Evolutionary conservation across 2,113 vertebrate genomes (phyloP).

Genomic region (Rhipidura dahli): DNA sequence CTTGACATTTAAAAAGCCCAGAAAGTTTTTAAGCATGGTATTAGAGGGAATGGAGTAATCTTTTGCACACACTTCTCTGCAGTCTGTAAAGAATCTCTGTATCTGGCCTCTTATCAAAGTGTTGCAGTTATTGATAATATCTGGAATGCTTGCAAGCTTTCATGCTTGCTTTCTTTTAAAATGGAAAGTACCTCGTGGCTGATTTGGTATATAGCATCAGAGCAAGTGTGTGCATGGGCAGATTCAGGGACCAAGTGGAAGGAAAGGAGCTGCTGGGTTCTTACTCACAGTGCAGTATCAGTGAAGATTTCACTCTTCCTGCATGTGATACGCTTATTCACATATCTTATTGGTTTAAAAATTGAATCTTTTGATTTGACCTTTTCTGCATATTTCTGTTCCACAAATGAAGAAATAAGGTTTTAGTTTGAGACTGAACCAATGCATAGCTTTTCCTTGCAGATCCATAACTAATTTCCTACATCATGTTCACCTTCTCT

Average conservation of each 20-base stretch:
- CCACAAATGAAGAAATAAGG: background rate
- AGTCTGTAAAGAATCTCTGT: background rate
- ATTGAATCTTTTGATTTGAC: background rate
- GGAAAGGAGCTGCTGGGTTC: background rate
- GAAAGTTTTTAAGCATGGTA: background rate
- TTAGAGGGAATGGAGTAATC: background rate
- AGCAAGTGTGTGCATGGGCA: background rate
- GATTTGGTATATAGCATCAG: background rate
- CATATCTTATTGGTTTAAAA: background rate
- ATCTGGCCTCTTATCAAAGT: background rate
- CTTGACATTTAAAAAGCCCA: background rate
- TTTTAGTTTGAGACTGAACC: background rate
- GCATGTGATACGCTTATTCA: background rate
- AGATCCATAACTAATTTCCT: conserved; percentile 4
- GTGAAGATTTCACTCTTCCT: background rate
- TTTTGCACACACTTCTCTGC: background rate
- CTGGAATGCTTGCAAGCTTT: background rate
- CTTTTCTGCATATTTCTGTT: background rate
- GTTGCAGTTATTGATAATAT: background rate
- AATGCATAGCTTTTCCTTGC: background rate
- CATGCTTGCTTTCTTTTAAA: background rate
- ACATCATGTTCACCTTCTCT: background rate
- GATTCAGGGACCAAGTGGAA: background rate
- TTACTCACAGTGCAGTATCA: background rate
- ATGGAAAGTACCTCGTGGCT: background rate